These are phyloP conservation scores for Calonectris borealis DNA, from an alignment of 2,113 vertebrate species.

Conservation along the genomic window DNA sequence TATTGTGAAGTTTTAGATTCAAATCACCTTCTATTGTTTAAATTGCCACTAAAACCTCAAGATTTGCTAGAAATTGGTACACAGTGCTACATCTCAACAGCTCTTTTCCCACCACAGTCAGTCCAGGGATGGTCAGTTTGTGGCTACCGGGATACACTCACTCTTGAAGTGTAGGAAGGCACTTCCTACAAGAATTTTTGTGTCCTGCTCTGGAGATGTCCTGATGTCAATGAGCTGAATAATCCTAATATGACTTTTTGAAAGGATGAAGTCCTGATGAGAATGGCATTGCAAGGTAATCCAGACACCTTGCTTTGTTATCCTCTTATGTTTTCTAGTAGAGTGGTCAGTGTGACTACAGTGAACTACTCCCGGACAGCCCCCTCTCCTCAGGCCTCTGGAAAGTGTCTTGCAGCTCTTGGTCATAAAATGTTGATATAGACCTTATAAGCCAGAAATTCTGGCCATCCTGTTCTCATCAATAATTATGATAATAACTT, in stretches of 20 bases:
- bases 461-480: not conserved
- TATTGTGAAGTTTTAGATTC: not conserved
- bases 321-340: not conserved
- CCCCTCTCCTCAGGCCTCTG: not conserved
- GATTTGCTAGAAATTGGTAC: not conserved
- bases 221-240: not conserved
- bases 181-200: too few relatives aligned
- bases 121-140: not conserved
- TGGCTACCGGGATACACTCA: accelerated
- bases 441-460: not conserved
- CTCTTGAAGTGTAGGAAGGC: not conserved
- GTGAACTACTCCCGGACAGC: not conserved
- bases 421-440: not conserved
- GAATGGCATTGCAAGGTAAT: not conserved
- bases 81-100: not conserved
- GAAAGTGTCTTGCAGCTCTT: not conserved
- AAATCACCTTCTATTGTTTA: not conserved
- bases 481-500: not conserved
- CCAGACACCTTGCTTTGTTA: not conserved
- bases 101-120: not conserved
- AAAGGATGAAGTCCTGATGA: not conserved
- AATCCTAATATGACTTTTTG: not conserved
- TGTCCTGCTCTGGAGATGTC: not conserved
- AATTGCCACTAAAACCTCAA: not conserved
- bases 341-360: not conserved